These are phyloP conservation scores for Ephialtes manifestator DNA, from an alignment of 2,888 invertebrate species.

Conservation along the genomic window DNA sequence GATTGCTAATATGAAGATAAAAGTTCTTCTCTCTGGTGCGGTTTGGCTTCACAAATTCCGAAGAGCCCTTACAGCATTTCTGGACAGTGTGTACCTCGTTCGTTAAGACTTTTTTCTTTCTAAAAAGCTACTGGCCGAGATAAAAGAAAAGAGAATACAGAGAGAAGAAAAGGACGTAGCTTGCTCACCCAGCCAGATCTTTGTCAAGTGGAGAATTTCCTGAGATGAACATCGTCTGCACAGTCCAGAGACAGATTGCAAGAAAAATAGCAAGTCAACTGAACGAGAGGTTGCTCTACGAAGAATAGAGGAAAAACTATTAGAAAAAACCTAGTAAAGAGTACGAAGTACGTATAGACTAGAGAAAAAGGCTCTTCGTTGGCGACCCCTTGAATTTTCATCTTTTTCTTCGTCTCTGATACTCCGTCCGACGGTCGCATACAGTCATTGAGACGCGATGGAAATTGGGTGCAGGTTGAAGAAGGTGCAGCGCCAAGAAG, in stretches of 20 bases:
- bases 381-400: conserved; percentile 35
- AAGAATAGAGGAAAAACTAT: conserved; percentile 3
- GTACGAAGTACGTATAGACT: background rate
- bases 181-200: conserved; percentile 14
- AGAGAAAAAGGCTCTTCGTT: background rate
- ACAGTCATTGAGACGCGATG: conserved; percentile 32
- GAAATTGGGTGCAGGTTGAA: conserved; percentile 39
- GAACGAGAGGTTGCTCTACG: background rate
- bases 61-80: background rate
- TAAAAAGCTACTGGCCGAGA: conserved; percentile 4
- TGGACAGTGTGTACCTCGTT: conserved; percentile 11
- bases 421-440: background rate
- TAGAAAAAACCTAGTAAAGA: background rate
- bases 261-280: conserved; percentile 28
- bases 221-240: conserved; percentile 39
- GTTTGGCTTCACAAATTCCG: background rate
- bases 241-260: conserved; percentile 1
- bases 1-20: background rate
- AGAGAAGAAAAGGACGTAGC: conserved; percentile 16
- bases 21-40: background rate
- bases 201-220: conserved; percentile 17
- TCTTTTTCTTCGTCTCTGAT: conserved; percentile 16
- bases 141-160: conserved; percentile 8
- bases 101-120: conserved; percentile 27
- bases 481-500: conserved; percentile 35